Evolutionary conservation across 1,140 invertebrate genomes (phyloP), one percentile per base, ranked within the genome.

Genomic region (Drosophila sp.): DNA sequence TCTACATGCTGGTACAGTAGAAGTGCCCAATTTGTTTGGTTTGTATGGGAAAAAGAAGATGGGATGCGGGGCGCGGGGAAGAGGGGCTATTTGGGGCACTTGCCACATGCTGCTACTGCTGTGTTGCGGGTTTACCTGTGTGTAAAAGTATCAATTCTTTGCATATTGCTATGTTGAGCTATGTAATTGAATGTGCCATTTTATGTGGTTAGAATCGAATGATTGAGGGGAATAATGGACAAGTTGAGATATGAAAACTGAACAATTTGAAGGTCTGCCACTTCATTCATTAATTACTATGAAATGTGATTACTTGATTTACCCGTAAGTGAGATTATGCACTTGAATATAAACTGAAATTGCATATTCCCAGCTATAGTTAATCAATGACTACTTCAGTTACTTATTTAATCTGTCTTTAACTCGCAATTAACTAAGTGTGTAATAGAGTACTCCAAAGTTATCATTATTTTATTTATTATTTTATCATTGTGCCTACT

Each of bases 171-270:
- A 50, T 50, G n/a, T 27, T 50, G 44, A 50, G 44, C 23, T 27
- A 77, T 84, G 81, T 81, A 84, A 84, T 84, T 80, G 81, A 27
- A 84, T 86, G 81, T 86, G 82, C 73, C 82, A 81, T 85, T 50
- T 50, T 50, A n/a, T 84, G 81, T 66, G 81, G 81, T 75, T 67
- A 60, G 23, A 50, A 50, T 50, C 27, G 44, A 50, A 50, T 50
- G 44, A 50, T 50, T 50, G 44, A 50, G 44, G 25, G 44, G 44
- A 17, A 25, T 50, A 50, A 50, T 50, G 44, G 44, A 23, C 25
- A 10, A 50, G 23, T 50, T 50, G 23, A 50, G 23, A 50, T 50
- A 38, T 38, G 3, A 38, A 38, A 38, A 38, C 35, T 38, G 35
- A 17, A 17, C 17, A 0, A 17, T 17, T 17, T 17, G 17, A 17